Evolutionary conservation across 2,113 vertebrate species (phyloP).

Genomic region (Oenanthe oenanthe): DNA sequence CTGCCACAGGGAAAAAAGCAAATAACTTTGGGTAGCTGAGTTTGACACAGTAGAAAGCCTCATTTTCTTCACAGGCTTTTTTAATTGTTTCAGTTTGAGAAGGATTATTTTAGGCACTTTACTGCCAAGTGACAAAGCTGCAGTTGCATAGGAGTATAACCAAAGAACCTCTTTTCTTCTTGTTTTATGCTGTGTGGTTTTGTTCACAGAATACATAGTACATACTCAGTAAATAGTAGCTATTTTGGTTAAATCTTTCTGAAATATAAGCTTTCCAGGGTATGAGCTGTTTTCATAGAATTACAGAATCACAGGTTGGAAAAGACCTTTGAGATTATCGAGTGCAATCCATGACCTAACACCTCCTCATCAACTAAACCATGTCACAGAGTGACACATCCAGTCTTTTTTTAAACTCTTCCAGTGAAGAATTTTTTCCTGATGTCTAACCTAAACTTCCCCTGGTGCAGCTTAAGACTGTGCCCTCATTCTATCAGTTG

Average conservation of each 20-base stretch:
- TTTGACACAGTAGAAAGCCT: not conserved
- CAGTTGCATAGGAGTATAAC: not conserved
- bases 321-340: not conserved
- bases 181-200: not conserved
- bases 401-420: not conserved
- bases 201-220: not conserved
- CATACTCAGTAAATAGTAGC: not conserved
- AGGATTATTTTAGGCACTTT: not conserved
- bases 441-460: not conserved
- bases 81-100: not conserved
- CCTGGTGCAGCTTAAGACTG: accelerated
- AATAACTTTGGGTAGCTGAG: not conserved
- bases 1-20: not conserved
- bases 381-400: not conserved
- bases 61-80: not conserved
- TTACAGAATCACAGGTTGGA: not conserved
- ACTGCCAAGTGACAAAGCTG: not conserved
- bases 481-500: not conserved
- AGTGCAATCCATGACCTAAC: no score
- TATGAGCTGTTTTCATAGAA: not conserved
- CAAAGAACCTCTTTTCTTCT: not conserved
- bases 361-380: not conserved
- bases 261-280: not conserved
- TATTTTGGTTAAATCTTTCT: not conserved
- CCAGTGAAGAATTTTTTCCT: no score